A percentile compares a stretch with the other conserved stretches of the same genome.
Evolutionary conservation across 2,113 vertebrate species (phyloP).

Genomic region (Catagonus wagneri): DNA sequence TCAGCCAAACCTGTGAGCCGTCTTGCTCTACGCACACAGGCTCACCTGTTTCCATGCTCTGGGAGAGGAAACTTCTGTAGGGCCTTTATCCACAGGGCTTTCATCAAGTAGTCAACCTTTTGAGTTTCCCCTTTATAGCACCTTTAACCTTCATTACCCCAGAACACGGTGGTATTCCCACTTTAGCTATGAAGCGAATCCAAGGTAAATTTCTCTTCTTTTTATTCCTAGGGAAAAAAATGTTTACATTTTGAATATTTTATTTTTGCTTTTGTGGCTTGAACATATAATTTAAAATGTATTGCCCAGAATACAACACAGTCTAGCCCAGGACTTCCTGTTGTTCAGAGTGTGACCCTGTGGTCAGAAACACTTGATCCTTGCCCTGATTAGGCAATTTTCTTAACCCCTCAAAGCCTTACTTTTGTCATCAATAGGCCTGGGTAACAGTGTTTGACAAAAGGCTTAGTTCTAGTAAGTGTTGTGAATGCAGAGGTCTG

Average conservation of each 20-base stretch:
- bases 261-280: not conserved
- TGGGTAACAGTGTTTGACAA: not conserved
- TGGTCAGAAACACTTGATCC: not conserved
- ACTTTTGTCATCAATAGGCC: not conserved
- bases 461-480: not conserved
- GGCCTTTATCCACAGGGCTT: not conserved
- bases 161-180: not conserved
- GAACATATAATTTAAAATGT: not conserved
- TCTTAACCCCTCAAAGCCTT: not conserved
- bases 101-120: not conserved
- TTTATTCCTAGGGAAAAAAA: not conserved
- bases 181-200: not conserved
- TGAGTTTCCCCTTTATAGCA: accelerated
- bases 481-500: not conserved
- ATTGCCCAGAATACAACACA: not conserved
- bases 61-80: not conserved
- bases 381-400: not conserved
- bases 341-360: not conserved
- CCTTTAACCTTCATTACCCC: not conserved
- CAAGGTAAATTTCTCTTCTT: not conserved
- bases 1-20: not conserved
- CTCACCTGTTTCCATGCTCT: not conserved
- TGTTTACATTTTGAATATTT: not conserved
- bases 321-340: not conserved
- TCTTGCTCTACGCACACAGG: accelerated